Evolutionary conservation across 1,140 invertebrate genomes (phyloP).

Genomic region (Heliconius hermathena): DNA sequence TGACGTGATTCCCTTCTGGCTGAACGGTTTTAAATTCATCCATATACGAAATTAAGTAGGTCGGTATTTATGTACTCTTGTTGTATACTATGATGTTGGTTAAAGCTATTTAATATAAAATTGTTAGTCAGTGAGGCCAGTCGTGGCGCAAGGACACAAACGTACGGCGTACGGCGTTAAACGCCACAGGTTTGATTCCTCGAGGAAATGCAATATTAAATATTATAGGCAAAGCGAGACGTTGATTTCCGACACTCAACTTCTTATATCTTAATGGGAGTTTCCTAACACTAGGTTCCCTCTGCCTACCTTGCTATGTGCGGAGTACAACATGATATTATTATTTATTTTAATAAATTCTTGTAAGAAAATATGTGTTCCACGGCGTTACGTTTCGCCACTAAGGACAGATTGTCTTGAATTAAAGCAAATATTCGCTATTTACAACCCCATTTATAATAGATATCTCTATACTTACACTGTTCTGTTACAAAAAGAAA

Average conservation of each 20-base stretch:
- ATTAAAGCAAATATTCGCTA: too few species aligned
- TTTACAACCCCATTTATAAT: too few species aligned
- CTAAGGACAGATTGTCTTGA: too few species aligned
- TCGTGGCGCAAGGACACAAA: not conserved
- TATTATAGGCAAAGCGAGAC: not conserved
- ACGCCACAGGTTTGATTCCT: not conserved
- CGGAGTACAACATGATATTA: not conserved
- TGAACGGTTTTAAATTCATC: conserved; percentile 3
- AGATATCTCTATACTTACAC: too few species aligned
- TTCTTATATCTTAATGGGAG: too few species aligned
- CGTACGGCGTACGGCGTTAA: too few species aligned
- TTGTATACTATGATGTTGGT: not conserved
- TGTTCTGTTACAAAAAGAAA: not conserved
- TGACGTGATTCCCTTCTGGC: not conserved
- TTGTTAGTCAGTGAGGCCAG: not conserved
- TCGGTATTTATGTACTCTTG: not conserved
- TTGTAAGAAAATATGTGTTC: too few species aligned
- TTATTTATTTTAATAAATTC: too few species aligned
- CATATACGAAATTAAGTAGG: not conserved
- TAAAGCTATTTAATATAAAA: too few species aligned
- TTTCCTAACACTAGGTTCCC: not conserved
- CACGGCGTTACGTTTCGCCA: too few species aligned
- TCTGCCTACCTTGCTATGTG: not conserved
- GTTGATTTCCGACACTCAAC: not conserved
- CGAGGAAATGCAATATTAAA: not conserved